These are phyloP conservation scores for Sphecodes monilicornis DNA, from an alignment of 2,888 invertebrate genomes.

Conservation along the genomic window DNA sequence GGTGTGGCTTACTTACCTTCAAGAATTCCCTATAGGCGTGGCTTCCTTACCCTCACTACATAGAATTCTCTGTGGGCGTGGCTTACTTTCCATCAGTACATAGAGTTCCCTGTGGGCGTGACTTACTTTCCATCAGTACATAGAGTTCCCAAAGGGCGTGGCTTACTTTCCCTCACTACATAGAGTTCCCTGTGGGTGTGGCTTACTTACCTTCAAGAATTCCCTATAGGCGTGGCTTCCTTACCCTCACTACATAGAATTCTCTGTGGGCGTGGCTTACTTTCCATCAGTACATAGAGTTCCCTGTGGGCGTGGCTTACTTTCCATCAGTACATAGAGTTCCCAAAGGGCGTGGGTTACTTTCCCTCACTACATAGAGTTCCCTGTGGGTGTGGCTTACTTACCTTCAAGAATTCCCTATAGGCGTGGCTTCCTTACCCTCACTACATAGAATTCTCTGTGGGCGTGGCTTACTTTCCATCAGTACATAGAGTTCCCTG, in stretches of 20 bases:
- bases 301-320: not conserved
- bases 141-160: not conserved
- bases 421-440: not conserved
- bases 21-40: not conserved
- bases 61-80: not conserved
- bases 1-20: not conserved
- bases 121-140: not conserved
- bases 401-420: no score
- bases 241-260: no score
- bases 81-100: not conserved
- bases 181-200: not conserved
- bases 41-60: not conserved
- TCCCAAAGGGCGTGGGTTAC: not conserved
- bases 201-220: not conserved
- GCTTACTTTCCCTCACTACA: not conserved
- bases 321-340: no score
- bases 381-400: not conserved
- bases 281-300: no score
- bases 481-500: no score
- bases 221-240: not conserved
- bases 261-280: not conserved
- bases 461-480: not conserved
- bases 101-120: not conserved
- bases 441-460: no score
- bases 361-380: no score